A percentile compares a stretch with the other conserved stretches of the same genome.
These are phyloP conservation scores for Sphaerodactylus townsendi DNA, from an alignment of 2,113 vertebrate genomes.

Conservation along the genomic window DNA sequence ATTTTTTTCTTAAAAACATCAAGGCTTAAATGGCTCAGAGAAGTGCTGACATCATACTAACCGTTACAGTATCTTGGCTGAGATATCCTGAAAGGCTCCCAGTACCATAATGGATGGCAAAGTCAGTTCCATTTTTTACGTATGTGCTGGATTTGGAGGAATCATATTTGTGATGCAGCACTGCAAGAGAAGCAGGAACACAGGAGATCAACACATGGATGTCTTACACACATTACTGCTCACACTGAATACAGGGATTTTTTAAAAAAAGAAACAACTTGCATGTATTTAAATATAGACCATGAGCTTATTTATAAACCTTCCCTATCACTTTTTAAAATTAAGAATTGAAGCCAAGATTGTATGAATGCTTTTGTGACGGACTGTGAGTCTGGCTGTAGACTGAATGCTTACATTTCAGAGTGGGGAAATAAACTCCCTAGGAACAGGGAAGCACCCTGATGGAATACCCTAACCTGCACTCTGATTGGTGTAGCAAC, in stretches of 20 bases:
- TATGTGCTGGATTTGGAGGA: constrained; percentile 85
- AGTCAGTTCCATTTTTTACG: constrained; percentile 86
- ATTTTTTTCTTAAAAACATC: accelerated
- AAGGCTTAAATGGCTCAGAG: accelerated
- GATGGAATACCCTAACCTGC: too few species aligned
- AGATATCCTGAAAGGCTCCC: constrained; percentile 94
- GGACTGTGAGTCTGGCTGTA: too few species aligned
- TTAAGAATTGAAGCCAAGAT: neutral
- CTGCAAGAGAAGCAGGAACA: constrained; percentile 56
- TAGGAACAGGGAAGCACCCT: too few species aligned
- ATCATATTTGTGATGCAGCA: constrained; percentile 91
- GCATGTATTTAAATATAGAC: neutral
- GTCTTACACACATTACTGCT: neutral
- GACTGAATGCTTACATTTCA: too few species aligned
- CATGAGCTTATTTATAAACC: neutral
- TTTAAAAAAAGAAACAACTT: neutral
- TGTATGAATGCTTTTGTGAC: too few species aligned
- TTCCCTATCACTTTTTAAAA: neutral
- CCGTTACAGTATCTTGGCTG: constrained; percentile 83
- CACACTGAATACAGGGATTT: neutral
- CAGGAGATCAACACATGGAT: neutral
- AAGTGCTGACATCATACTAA: constrained; percentile 48
- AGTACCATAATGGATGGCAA: constrained; percentile 89
- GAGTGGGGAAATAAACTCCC: too few species aligned
- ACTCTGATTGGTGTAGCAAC: too few species aligned